Percentiles rank a stretch among this genome's conserved stretches.
phyloP scores from a whole-genome alignment of 1,140 invertebrate species.

The Kradibia gibbosae region DNA sequence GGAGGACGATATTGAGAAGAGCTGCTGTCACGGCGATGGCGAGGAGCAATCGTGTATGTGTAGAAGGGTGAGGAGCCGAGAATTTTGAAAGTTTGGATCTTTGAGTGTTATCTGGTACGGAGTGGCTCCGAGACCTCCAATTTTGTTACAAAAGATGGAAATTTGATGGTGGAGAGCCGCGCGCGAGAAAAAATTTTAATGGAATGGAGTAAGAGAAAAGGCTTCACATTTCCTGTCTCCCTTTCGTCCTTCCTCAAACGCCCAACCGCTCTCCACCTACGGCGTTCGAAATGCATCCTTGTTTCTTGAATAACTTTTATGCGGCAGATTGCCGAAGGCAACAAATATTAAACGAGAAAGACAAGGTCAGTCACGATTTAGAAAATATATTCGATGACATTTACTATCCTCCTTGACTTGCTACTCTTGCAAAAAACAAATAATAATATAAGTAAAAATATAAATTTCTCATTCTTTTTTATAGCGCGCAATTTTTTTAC shows the following conservation, averaged over 20 bases:
- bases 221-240: neutral
- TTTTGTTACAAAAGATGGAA: constrained; percentile 45
- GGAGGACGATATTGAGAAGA: too few relatives aligned
- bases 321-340: constrained; percentile 37
- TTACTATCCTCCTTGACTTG: neutral
- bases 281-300: constrained; percentile 33
- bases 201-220: neutral
- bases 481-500: too few relatives aligned
- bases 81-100: constrained; percentile 7
- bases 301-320: constrained; percentile 38
- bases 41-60: constrained; percentile 1
- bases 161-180: constrained; percentile 19
- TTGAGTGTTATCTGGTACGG: constrained; percentile 38
- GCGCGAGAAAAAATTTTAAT: constrained; percentile 9
- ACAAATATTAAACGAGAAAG: neutral
- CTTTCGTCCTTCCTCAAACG: too few relatives aligned
- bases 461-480: too few relatives aligned
- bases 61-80: neutral
- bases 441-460: too few relatives aligned
- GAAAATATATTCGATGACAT: constrained; percentile 22
- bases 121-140: neutral
- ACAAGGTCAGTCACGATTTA: constrained; percentile 33
- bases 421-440: neutral
- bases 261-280: too few relatives aligned
- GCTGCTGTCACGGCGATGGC: too few relatives aligned